Evolutionary conservation across 2,888 invertebrate genomes (phyloP), one percentile per base, ranked within the genome.

Genomic region (Caenorhabditis auriculariae): DNA sequence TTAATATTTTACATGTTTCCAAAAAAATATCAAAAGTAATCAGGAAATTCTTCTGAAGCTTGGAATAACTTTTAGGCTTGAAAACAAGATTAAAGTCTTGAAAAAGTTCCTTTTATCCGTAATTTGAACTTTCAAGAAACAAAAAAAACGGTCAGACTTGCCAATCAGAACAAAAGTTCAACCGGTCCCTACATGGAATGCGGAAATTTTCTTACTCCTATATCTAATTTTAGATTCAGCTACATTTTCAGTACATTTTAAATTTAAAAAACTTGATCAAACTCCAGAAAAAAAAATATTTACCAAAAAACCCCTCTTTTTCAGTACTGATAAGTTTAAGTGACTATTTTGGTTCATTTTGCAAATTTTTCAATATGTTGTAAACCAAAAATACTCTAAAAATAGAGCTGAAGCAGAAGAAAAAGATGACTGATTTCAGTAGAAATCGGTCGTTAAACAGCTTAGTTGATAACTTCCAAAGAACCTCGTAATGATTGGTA

Each of bases 401-500:
- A 42, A 44, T 27, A 43, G 43, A n/a, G 5, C 12, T 9, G 21
- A 15, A 17, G 39, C 19, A 29, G 19, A 41, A 39, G 43, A 32
- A 28, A 51, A 32, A 43, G 9, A n/a, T 12, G 9, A n/a, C 35
- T 9, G 35, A 12, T n/a, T 32, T 9, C 9, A 9, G 35, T 32
- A 9, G 35, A 9, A n/a, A n/a, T 32, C n/a, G 35, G 9, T 32
- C 35, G n/a, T n/a, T n/a, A n/a, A n/a, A n/a, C n/a, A n/a, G n/a
- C n/a, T n/a, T n/a, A n/a, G n/a, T n/a, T n/a, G n/a, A n/a, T n/a
- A n/a, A n/a, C n/a, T n/a, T n/a, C n/a, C n/a, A n/a, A n/a, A n/a
- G n/a, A n/a, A 32, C 64, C 59, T 49, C 23, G 55, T 44, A 39
- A 65, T 45, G 28, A 63, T 43, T 6, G 51, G 54, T 43, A 62